Base-by-base conservation (phyloP, 2,797 vertebrate species). In the Prunella strophiata region DNA sequence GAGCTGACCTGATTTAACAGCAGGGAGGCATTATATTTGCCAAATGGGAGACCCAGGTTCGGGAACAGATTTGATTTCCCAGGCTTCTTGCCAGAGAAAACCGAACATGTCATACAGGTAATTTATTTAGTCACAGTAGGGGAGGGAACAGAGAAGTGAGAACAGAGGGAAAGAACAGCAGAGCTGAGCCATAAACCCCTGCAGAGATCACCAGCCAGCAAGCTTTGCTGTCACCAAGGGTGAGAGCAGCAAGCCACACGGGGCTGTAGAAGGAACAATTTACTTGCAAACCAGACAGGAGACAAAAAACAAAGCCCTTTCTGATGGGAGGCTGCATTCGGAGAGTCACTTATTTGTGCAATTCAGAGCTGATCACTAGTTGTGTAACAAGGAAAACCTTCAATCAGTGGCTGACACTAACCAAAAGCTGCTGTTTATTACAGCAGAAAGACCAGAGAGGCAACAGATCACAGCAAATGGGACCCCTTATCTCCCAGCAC, bases 101-200 rank as follows among this genome's bases (percentile, higher is more conserved):
- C 88, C 26, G 91, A 96, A 94, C 91, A 79, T 96, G 90, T 96
- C 95, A 96, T 80, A 95, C 94, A 96, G 94, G 94, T 97, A 96
- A 97, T 97, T 97, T 95, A 97, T 96, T 96, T 96, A 95, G 95
- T 96, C 94, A 94, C 94, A 95, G 88, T 67, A 96, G 96, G 95
- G 85, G 76, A 94, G 79, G 82, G 89, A 94, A 93, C 78, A 94
- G 86, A 81, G 50, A 94, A 92, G 77, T 51, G 80, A 77, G 66
- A 95, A 94, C 77, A 96, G 72, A 96, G 90, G 59, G 78, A 89
- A 38, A 70, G 80, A 87, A 79, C n/a, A 86, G 88, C 47, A 59
- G 79, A 92, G 84, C 73, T 42, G 62, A 91, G 77, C 88, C 86
- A 71, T 19, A 78, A 93, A 82, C 91, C 78, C 89, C 93, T 77